Base-by-base conservation (phyloP, 1,140 invertebrate genomes). In the Danaus melanippus region DNA sequence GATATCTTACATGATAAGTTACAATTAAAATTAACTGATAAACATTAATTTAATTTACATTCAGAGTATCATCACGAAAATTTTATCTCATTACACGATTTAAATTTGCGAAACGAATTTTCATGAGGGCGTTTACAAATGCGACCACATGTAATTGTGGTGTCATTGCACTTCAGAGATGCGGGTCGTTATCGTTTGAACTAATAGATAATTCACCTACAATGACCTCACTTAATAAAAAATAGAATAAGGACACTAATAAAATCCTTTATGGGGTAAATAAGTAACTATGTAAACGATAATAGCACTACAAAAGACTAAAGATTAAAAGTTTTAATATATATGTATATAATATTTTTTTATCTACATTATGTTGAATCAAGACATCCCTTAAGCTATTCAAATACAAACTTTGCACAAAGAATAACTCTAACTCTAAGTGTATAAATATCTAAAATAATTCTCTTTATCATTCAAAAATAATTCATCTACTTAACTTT, bases 401-500 rank as follows among this genome's bases (percentile, higher is more conserved):
- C 42, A n/a, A 32, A 32, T 47, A 45, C n/a, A 56, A 56, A 56
- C 47, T 50, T 52, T 56, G 53, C 50, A 54, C 57, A 56, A 53
- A 50, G 57, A 73, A 69, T 60, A 72, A 72, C 60, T 72, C 52
- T 52, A 46, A 55, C 62, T 54, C 58, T 66, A 71, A 83, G 71
- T 76, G 69, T 76, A 84, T 83, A 86, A 84, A 83, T 76, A 84
- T 81, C 68, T 65, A 62, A 79, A 84, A 77, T 84, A 77, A 79
- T 86, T 84, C 77, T 69, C 74, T 86, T 86, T 86, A 81, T 81
- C 74, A 81, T 84, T 80, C 74, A 80, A 84, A 83, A 84, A 84
- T 84, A 82, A 84, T 84, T 86, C 79, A 78, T 84, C 84, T 84
- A 82, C 79, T 84, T 84, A 84, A 84, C 79, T 82, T 86, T 83